These are phyloP conservation scores for Lophura nycthemera DNA, from an alignment of 2,113 vertebrate genomes.

Conservation along the genomic window DNA sequence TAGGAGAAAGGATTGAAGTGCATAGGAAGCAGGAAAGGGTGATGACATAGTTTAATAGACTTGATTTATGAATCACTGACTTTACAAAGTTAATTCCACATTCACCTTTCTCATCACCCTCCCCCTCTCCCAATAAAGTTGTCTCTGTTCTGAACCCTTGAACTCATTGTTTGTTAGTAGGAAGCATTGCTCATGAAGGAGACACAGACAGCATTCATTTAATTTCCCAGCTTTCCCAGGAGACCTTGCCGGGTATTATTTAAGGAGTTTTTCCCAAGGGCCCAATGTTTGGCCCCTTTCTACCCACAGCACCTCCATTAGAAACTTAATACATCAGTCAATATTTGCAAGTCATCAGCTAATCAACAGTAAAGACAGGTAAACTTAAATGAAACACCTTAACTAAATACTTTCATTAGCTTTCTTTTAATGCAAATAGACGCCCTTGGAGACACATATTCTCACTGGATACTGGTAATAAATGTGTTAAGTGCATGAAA, in stretches of 20 bases:
- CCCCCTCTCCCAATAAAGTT: conserved; percentile 18
- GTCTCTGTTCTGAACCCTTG: conserved; percentile 42
- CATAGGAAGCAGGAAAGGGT: conserved; percentile 33
- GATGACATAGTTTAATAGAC: conserved; percentile 49
- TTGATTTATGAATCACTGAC: conserved; percentile 55
- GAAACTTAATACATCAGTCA: conserved; percentile 42
- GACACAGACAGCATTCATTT: conserved; percentile 40
- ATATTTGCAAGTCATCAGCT: conserved; percentile 45
- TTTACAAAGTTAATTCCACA: conserved; percentile 53
- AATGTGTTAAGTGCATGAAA: conserved; percentile 65
- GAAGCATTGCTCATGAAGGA: conserved; percentile 66
- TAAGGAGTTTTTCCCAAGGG: conserved; percentile 50
- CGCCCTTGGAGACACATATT: conserved; percentile 25
- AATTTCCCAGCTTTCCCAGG: conserved; percentile 56
- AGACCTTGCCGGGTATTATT: neutral
- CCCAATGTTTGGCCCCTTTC: too few species aligned
- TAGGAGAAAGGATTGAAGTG: neutral
- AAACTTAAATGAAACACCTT: conserved; percentile 15
- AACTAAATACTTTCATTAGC: conserved; percentile 36
- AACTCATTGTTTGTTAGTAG: conserved; percentile 58
- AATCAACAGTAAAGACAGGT: conserved; percentile 36
- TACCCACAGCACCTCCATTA: neutral
- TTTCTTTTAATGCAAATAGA: conserved; percentile 54
- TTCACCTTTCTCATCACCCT: conserved; percentile 9
- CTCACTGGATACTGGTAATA: conserved; percentile 27